These are phyloP conservation scores for Elysia chlorotica DNA, from an alignment of 1,140 invertebrate genomes.

Conservation along the genomic window DNA sequence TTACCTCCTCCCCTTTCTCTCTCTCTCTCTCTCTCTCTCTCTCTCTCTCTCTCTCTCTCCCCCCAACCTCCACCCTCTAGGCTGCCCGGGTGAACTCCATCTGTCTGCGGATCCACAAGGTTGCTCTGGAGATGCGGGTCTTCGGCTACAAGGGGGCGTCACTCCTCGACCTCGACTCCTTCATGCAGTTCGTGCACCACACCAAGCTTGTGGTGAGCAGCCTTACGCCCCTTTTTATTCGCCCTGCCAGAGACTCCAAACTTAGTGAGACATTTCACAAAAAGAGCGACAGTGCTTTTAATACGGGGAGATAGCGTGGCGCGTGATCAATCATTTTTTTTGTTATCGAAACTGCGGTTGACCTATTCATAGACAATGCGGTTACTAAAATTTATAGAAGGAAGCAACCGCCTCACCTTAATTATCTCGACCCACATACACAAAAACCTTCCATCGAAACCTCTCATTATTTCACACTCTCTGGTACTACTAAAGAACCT, in stretches of 20 bases:
- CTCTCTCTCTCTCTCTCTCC: no score
- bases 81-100: slow-evolving; percentile 59
- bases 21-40: no score
- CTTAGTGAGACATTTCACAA: background rate
- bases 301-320: background rate
- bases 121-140: slow-evolving; percentile 58
- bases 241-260: no score
- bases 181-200: slow-evolving; percentile 56
- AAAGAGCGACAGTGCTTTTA: background rate
- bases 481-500: no score
- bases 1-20: no score
- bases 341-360: background rate
- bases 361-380: background rate
- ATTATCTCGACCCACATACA: no score
- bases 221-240: no score
- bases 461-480: no score
- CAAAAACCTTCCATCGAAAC: no score
- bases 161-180: slow-evolving; percentile 60
- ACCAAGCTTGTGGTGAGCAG: slow-evolving; percentile 53
- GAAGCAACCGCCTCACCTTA: no score
- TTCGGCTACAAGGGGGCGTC: slow-evolving; percentile 60
- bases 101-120: slow-evolving; percentile 56
- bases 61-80: no score
- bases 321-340: background rate
- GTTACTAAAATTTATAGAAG: background rate